Conservation (phyloP, 2,888 invertebrate genomes). For the Drosophila longiperda region DNA sequence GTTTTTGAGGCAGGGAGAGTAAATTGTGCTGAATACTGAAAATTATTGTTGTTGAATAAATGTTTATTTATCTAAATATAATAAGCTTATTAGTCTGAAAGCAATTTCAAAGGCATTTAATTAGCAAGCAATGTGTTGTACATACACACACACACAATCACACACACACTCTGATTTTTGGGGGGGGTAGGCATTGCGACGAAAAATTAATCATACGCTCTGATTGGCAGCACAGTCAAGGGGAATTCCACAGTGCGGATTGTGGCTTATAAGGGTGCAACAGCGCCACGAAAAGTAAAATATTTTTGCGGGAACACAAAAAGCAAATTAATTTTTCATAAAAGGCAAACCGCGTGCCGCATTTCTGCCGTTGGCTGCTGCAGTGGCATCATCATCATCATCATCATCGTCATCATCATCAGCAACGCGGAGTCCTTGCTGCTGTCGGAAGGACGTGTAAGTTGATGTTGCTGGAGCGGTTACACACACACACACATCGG, state of each 20-base stretch:
- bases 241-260: constrained; percentile 36
- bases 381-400: constrained; percentile 18
- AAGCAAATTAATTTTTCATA: constrained; percentile 80
- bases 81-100: constrained; percentile 5
- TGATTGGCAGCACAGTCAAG: constrained; percentile 72
- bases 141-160: constrained; percentile 1
- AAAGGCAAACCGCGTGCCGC: constrained; percentile 69
- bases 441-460: constrained; percentile 16
- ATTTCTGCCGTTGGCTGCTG: constrained; percentile 12
- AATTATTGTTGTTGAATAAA: background rate
- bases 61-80: background rate
- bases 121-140: constrained; percentile 2
- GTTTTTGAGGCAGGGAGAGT: background rate
- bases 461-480: constrained; percentile 32
- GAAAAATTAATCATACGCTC: constrained; percentile 81
- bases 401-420: background rate
- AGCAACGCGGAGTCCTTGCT: background rate
- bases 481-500: constrained; percentile 29
- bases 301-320: constrained; percentile 77
- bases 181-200: constrained; percentile 40
- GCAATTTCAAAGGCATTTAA: constrained; percentile 4
- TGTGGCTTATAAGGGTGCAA: background rate
- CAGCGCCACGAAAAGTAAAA: constrained; percentile 35
- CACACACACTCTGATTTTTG: constrained; percentile 14
- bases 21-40: background rate